Evolutionary conservation across 2,797 vertebrate genomes (phyloP), one percentile per base, ranked within the genome.

Genomic region (Eulemur albifrons): DNA sequence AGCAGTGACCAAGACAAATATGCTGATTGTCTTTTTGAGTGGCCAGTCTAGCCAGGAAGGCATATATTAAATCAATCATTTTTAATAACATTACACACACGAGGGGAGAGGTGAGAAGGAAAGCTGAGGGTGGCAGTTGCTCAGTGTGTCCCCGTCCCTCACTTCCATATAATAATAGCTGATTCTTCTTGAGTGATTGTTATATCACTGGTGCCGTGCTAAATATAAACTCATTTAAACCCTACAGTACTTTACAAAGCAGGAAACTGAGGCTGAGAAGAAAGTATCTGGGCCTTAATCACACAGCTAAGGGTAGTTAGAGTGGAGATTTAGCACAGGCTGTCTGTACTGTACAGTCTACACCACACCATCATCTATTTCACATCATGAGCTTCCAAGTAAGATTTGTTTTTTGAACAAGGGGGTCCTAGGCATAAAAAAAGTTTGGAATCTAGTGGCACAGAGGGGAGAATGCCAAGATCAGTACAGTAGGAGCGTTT

Each of bases 171-270:
- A 7, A 2, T 38, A 63, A 38, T 32, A 85, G 30, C 13, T 9
- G 32, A 30, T 38, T 5, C 73, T 75, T 88, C 13, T 4, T 30
- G 32, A 45, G 45, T 77, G 50, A 48, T 25, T 57, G 43, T 45
- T 54, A 9, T 3, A 52, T 6, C 40, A 8, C 43, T 32, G 57
- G 32, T 18, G 38, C 50, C 15, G 4, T 40, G 11, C 43, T 67
- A 38, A 83, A 27, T 48, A 12, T 48, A 76, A 45, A 57, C 45
- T 94, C 77, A 79, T 30, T 48, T 50, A 93, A 94, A 57, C 32
- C 40, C 90, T 72, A 21, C 4, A 6, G 4, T 45, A 75, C 43
- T 69, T 79, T 59, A 65, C 25, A 48, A 27, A 90, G 54, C 45
- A 52, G 48, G 40, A 87, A 82, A 45, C n/a, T 70, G 50, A 90